Evolutionary conservation across 2,797 vertebrate genomes (phyloP).

Genomic region (Pseudomugil tenellus): DNA sequence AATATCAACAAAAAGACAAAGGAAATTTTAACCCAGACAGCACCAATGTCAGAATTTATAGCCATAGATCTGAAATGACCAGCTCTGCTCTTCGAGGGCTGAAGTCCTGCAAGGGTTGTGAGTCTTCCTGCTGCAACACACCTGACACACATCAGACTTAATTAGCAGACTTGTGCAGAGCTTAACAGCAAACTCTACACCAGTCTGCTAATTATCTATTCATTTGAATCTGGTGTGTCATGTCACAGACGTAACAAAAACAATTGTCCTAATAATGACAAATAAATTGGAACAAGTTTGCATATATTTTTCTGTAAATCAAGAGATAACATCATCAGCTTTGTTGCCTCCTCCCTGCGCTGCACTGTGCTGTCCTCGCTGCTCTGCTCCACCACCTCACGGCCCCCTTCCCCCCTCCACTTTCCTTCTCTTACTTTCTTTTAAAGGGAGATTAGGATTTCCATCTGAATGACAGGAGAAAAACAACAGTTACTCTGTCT

Average conservation of each 20-base stretch:
- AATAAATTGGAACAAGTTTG: slow-evolving; percentile 80
- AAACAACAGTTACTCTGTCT: slow-evolving; percentile 92
- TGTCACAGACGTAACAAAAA: background rate
- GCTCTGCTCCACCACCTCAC: slow-evolving; percentile 53
- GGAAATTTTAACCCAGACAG: too few relatives aligned
- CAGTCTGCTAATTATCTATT: too few relatives aligned
- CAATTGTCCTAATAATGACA: background rate
- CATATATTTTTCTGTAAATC: slow-evolving; percentile 76
- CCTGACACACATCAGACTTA: too few relatives aligned
- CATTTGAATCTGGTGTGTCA: too few relatives aligned
- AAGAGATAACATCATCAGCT: slow-evolving; percentile 57
- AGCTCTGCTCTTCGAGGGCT: too few relatives aligned
- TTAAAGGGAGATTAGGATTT: slow-evolving; percentile 93
- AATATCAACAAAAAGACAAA: too few relatives aligned
- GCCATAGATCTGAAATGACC: too few relatives aligned
- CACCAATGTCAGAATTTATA: too few relatives aligned
- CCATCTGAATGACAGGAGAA: slow-evolving; percentile 93
- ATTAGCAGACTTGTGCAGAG: too few relatives aligned
- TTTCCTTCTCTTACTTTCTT: slow-evolving; percentile 72
- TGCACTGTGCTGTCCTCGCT: slow-evolving; percentile 26
- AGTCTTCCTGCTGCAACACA: too few relatives aligned
- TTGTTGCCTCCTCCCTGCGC: slow-evolving; percentile 48
- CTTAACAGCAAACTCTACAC: too few relatives aligned
- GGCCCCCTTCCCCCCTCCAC: slow-evolving; percentile 26
- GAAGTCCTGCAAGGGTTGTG: too few relatives aligned